Evolutionary conservation across 37 sponge, comb jelly and placozoan genomes (phyloP), one percentile per base, ranked within the genome.

Genomic region (Cliona cf. orientalis): DNA sequence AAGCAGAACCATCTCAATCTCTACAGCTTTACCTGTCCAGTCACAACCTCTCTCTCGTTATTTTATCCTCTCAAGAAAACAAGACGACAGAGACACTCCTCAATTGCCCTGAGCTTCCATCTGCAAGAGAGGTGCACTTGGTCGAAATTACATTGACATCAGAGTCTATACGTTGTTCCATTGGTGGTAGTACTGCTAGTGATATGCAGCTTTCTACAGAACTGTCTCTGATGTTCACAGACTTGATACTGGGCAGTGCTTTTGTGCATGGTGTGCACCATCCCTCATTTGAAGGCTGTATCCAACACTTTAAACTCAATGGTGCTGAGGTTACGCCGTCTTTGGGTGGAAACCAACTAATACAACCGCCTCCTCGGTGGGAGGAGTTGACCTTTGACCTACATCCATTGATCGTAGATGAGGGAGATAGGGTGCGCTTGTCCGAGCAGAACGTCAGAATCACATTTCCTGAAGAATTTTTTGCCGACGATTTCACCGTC

Each of bases 261-360:
- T 19, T 19, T 49, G 9, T 19, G 14, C 9, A 19, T 29, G 35
- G 35, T 29, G 22, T 21, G 7, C 31, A 29, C 36, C 23, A 35
- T 14, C 17, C 5, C 1, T 44, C 65, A 11, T 80, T 80, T 39
- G 21, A 36, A 1, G 80, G 80, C 0, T 80, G 69, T 22, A 26
- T 69, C 36, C 43, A 23, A 42, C 56, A 28, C 38, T 35, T 69
- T 1, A n/a, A 69, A 31, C 23, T 80, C 33, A 69, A 69, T n/a
- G 38, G 53, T 21, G 46, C 36, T 29, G 78, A 64, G 3, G 19
- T 78, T 39, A 23, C 17, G 31, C 69, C 73, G n/a, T 17, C 28
- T 9, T 14, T 49, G 53, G 53, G n/a, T n/a, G n/a, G n/a, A n/a
- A n/a, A n/a, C n/a, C n/a, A n/a, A n/a, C n/a, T n/a, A 11, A 69